Conservation (phyloP, 1,140 invertebrate genomes). For the Temnothorax longispinosus region DNA sequence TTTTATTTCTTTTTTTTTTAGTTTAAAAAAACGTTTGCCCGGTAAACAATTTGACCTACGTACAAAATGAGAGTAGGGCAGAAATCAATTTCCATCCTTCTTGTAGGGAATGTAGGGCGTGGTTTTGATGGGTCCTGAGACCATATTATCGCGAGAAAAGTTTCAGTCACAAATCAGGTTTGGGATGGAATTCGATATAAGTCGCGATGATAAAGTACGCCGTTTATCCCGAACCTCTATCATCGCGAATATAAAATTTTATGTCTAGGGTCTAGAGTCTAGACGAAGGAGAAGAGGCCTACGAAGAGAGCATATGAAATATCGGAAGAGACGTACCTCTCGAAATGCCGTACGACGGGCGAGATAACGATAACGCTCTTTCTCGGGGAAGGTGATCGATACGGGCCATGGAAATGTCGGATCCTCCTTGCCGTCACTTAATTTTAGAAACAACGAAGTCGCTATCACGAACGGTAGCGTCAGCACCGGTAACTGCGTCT, state of each 20-base stretch:
- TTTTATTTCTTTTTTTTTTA: conserved; percentile 7
- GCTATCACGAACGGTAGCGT: conserved; percentile 82
- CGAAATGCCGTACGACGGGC: not conserved
- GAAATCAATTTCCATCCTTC: conserved; percentile 62
- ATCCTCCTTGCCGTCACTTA: conserved; percentile 73
- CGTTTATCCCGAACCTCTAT: conserved; percentile 17
- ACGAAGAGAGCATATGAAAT: not conserved
- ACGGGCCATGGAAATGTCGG: conserved; percentile 71
- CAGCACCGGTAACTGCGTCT: conserved; percentile 80
- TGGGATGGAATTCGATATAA: conserved; percentile 19
- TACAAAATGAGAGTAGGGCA: conserved; percentile 12
- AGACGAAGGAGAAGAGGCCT: too few species aligned
- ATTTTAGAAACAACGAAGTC: conserved; percentile 81
- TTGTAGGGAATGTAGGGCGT: conserved; percentile 60
- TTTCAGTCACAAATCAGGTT: conserved; percentile 22
- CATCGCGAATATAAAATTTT: conserved; percentile 42
- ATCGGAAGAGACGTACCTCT: conserved; percentile 43
- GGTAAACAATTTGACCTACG: conserved; percentile 14
- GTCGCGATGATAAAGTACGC: not conserved
- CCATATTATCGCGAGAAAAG: conserved; percentile 20
- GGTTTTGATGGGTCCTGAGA: conserved; percentile 40
- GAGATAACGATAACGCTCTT: conserved; percentile 76
- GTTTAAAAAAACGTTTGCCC: too few species aligned
- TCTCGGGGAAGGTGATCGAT: conserved; percentile 80
- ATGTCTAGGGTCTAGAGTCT: not conserved